Percentiles rank a stretch among this genome's conserved stretches.
phyloP scores from a whole-genome alignment of 2,797 vertebrate genomes.

The Gambusia yucatana region DNA sequence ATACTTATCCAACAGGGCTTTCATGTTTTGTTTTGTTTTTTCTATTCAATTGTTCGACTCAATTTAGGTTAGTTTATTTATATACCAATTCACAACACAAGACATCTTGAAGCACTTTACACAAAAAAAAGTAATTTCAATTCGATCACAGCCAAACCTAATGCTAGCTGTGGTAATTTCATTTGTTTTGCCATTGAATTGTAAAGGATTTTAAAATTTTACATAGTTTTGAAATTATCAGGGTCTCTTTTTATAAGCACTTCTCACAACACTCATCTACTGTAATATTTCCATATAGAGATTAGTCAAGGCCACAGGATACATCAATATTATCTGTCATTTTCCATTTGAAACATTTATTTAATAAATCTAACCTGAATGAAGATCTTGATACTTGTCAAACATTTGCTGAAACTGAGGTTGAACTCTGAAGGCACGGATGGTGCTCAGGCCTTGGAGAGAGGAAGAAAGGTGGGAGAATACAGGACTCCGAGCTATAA shows the following conservation, averaged over 20 bases:
- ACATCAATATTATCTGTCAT: neutral
- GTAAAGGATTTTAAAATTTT: neutral
- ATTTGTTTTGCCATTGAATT: neutral
- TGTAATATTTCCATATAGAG: neutral
- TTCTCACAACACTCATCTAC: neutral
- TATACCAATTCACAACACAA: too few relatives aligned
- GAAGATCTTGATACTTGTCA: conserved; percentile 92
- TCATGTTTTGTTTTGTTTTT: neutral
- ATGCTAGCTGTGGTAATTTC: neutral
- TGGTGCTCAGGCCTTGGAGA: conserved; percentile 94
- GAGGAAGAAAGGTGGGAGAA: conserved; percentile 95
- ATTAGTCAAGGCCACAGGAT: too few relatives aligned
- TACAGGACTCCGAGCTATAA: conserved; percentile 90
- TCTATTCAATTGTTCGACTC: neutral
- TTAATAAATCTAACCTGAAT: conserved; percentile 83
- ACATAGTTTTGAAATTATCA: too few relatives aligned
- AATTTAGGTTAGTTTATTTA: too few relatives aligned
- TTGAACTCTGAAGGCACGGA: conserved; percentile 91
- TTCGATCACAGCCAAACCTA: too few relatives aligned
- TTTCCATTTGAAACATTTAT: neutral
- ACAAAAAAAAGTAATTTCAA: too few relatives aligned
- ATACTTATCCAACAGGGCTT: neutral
- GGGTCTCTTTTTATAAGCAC: neutral
- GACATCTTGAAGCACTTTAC: too few relatives aligned
- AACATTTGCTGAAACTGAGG: conserved; percentile 90